Evolutionary conservation across 2,888 invertebrate species (phyloP).

Genomic region (Apodemia zela): DNA sequence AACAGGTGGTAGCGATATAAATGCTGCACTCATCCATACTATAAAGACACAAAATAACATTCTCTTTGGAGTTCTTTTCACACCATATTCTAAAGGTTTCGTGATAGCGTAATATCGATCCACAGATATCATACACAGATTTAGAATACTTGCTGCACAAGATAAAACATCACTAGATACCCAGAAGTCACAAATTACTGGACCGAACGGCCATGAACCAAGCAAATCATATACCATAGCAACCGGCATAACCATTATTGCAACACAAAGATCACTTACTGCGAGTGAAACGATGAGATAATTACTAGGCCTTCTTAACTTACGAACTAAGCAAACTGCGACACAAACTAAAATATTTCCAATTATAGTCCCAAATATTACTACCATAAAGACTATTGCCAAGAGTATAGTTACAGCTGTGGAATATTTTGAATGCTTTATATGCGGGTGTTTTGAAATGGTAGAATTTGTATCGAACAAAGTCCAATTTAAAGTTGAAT

Average conservation of each 20-base stretch:
- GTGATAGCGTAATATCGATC: conserved; percentile 97
- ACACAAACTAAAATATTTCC: conserved; percentile 97
- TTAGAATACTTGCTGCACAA: conserved; percentile 98
- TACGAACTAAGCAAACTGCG: conserved; percentile 96
- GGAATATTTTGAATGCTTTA: conserved; percentile 69
- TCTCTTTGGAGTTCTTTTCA: conserved; percentile 94
- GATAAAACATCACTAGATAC: conserved; percentile 98
- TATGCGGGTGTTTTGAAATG: conserved; percentile 42
- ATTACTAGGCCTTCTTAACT: conserved; percentile 93
- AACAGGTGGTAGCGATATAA: conserved; percentile 95
- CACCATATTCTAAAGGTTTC: conserved; percentile 96
- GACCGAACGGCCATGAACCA: conserved; percentile 96
- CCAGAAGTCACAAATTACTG: conserved; percentile 96
- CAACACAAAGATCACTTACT: conserved; percentile 97
- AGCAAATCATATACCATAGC: conserved; percentile 96
- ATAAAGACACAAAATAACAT: conserved; percentile 94
- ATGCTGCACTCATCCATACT: conserved; percentile 96
- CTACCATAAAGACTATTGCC: conserved; percentile 85
- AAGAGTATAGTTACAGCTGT: conserved; percentile 82
- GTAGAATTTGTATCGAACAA: conserved; percentile 55
- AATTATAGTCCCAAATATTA: conserved; percentile 89
- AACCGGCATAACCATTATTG: conserved; percentile 97
- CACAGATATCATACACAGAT: conserved; percentile 98
- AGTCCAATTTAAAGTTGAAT: conserved; percentile 60
- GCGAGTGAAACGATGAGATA: conserved; percentile 96